These are phyloP conservation scores for Tricholaema leucomelas DNA, from an alignment of 2,113 vertebrate species.

Conservation along the genomic window DNA sequence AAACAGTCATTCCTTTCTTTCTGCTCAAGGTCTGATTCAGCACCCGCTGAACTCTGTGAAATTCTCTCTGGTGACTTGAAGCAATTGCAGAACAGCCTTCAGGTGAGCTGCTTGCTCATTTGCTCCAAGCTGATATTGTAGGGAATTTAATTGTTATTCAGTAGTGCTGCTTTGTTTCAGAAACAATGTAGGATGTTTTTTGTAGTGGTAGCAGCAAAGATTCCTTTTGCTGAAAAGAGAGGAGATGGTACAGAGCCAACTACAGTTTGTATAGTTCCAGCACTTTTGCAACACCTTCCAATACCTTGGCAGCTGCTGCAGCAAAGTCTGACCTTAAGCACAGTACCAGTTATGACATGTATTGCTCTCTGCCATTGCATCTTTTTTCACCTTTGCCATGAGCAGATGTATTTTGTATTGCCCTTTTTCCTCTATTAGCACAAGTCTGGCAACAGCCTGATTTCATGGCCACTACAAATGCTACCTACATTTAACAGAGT, in stretches of 20 bases:
- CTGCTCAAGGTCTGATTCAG: background rate
- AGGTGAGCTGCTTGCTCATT: background rate
- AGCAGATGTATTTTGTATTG: background rate
- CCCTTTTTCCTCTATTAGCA: background rate
- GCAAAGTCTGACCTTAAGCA: background rate
- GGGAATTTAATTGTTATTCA: background rate
- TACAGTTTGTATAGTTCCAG: background rate
- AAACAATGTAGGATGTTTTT: background rate
- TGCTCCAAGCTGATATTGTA: background rate
- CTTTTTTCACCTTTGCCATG: background rate
- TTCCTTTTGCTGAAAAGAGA: slow-evolving; percentile 12
- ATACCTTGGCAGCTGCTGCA: slow-evolving; percentile 10
- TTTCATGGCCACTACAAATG: background rate
- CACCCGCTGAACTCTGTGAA: background rate
- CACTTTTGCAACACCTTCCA: background rate
- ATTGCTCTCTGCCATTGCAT: background rate
- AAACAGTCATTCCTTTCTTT: background rate
- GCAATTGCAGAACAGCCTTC: background rate
- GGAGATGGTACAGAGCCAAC: background rate
- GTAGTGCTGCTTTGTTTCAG: background rate
- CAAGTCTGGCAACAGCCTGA: background rate
- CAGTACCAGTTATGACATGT: background rate
- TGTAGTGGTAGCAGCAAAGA: background rate
- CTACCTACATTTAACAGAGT: background rate
- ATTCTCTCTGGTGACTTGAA: background rate